Evolutionary conservation across 35 echinoderm and acorn worm genomes (phyloP), one percentile per base, ranked within the genome.

Genomic region (Chiridota heheva): DNA sequence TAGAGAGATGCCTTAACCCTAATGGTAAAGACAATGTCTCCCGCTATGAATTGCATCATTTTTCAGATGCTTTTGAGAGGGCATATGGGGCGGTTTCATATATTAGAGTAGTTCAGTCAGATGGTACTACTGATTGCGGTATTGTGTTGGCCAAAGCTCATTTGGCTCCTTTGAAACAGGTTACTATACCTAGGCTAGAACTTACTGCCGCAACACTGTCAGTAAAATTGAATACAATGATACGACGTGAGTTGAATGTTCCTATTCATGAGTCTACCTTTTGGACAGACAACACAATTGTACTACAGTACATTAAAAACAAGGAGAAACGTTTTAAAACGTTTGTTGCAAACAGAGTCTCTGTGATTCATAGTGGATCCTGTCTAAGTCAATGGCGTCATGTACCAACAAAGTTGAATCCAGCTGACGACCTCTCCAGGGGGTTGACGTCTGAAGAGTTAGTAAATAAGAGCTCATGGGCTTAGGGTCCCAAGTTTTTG

Each of bases 291-390:
- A 78, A 63, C 30, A 72, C 70, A 20, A 70, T 68, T 31, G 61
- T 91, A 43, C 81, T 91, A 13, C 63, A 70, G 40, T 91, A 85
- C 42, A 79, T 91, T 29, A 42, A 56, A 16, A 68, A 84, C 46
- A 38, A 48, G 24, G 70, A 80, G 7, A 91, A 70, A n/a, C 24
- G 82, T 18, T 91, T 86, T 53, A 63, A 77, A 37, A 91, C 82
- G n/a, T 91, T 91, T 74, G 74, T 91, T 8, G 82, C 59, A 2
- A 91, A 86, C 45, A 35, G 58, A 48, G 67, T 91, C 28, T 22
- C 62, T 20, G 34, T 84, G 6, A 73, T 85, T 34, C 60, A 61
- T 20, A 60, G 67, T 47, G 82, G 65, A 3, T 92, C 89, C 32
- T 22, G 35, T 61, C 67, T 58, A 1, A 25, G 43, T 12, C 76